Base-by-base conservation (phyloP, 2,113 vertebrate species). In the Aramus guarauna region DNA sequence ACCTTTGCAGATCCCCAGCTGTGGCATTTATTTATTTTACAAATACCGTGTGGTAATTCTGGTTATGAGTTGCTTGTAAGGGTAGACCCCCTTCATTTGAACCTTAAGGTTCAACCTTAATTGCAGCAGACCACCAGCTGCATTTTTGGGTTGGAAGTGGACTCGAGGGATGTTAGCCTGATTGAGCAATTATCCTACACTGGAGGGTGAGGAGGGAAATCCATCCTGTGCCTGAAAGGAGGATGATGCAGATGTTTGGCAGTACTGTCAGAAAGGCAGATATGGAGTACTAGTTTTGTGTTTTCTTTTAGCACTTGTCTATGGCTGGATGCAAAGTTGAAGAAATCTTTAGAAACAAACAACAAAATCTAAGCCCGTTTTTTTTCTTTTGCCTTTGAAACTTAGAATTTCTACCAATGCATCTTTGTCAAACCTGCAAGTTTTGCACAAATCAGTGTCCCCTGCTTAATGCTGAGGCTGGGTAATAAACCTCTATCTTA, bases 1-100 rank as follows among this genome's bases (percentile, higher is more conserved):
- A 92, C 88, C 76, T 86, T 84, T 92, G 41, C 39, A 92, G 83
- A 63, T 68, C 52, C 14, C 76, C 83, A 87, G 91, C 84, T 96
- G 87, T 22, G 84, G 16, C 34, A 43, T 16, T 17, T 39, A 21
- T 32, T 50, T 73, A 36, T 84, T 94, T 32, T 50, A 10, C 34
- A 64, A 52, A 21, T 60, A 36, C 64, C 59, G 88, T 72, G 94
- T 58, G 64, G 36, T 81, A 75, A 78, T 85, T 81, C 63, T 81
- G 43, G 41, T 68, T 84, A 45, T 82, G 48, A 59, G 43, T 74
- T 82, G 21, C 23, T 87, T 85, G 73, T 82, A 93, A 89, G 52
- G 64, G 26, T 4, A 48, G 84, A 52, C 32, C 59, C 47, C 50
- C 80, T 41, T 41, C 39, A 41, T 41, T 41, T 41, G 11, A 41